phyloP scores from a whole-genome alignment of 2,888 invertebrate genomes.

The Nephrotoma guestfalica region DNA sequence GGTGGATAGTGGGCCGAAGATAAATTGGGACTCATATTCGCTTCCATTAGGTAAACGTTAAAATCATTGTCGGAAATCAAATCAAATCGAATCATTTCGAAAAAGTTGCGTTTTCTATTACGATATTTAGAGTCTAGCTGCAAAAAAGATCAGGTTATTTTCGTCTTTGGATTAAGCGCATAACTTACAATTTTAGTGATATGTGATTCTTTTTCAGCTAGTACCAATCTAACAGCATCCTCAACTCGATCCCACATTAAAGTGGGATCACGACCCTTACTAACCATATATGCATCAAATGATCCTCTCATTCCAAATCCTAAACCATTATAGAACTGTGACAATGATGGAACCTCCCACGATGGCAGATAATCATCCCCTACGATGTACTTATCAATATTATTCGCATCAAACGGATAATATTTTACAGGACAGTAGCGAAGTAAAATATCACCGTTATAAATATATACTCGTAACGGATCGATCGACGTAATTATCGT shows the following conservation, averaged over 20 bases:
- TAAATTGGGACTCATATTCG: conserved; percentile 96
- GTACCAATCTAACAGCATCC: conserved; percentile 55
- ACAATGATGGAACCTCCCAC: conserved; percentile 77
- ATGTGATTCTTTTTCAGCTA: conserved; percentile 53
- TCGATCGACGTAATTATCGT: conserved; percentile 80
- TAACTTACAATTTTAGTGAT: conserved; percentile 44
- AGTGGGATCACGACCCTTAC: conserved; percentile 52
- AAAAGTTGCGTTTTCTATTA: conserved; percentile 49
- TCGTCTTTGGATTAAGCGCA: conserved; percentile 11
- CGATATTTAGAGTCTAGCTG: conserved; percentile 34
- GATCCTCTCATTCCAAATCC: conserved; percentile 76
- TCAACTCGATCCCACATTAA: conserved; percentile 69
- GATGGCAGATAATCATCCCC: conserved; percentile 88
- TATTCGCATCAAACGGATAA: conserved; percentile 70
- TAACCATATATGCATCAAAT: conserved; percentile 59
- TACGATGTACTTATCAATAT: conserved; percentile 81
- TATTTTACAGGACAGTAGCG: conserved; percentile 82
- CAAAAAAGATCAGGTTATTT: background rate
- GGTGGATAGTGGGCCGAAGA: conserved; percentile 86
- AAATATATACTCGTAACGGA: conserved; percentile 78
- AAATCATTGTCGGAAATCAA: conserved; percentile 79
- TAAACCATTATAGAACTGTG: conserved; percentile 50
- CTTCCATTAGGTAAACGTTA: conserved; percentile 81
- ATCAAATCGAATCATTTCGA: conserved; percentile 91
- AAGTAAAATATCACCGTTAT: conserved; percentile 78